Percentiles rank a stretch among this genome's conserved stretches.
Evolutionary conservation across 2,888 invertebrate species (phyloP).

Genomic region (Desoria tigrina): DNA sequence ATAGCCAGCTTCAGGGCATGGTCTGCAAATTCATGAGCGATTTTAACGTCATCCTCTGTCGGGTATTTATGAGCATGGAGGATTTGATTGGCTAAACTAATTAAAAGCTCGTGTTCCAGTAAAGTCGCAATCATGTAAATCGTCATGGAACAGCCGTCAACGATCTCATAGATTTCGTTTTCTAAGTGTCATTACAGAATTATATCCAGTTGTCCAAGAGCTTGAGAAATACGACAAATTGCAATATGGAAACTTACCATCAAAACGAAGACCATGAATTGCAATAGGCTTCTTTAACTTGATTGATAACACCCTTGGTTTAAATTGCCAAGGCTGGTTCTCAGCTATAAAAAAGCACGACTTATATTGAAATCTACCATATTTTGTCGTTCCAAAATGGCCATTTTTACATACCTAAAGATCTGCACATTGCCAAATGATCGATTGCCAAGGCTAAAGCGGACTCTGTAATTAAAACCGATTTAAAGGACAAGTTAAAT

Average conservation of each 20-base stretch:
- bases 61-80: conserved; percentile 41
- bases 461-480: conserved; percentile 25
- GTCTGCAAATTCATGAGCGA: conserved; percentile 47
- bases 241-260: no score
- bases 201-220: conserved; percentile 7
- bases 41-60: conserved; percentile 42
- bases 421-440: conserved; percentile 42
- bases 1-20: conserved; percentile 47
- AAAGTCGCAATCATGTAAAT: conserved; percentile 49
- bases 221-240: no score
- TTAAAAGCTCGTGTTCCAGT: conserved; percentile 47
- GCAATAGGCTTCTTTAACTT: conserved; percentile 41
- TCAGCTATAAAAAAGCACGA: no score
- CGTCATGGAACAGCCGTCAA: conserved; percentile 46
- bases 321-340: conserved; percentile 39
- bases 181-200: neutral
- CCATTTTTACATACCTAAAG: no score
- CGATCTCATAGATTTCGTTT: conserved; percentile 32
- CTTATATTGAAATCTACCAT: no score
- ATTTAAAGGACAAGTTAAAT: no score
- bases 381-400: conserved; percentile 38
- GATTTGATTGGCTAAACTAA: conserved; percentile 47
- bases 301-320: conserved; percentile 38
- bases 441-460: conserved; percentile 40
- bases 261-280: conserved; percentile 42